phyloP scores from a whole-genome alignment of 2,888 invertebrate genomes.

The Tetropium fuscum region DNA sequence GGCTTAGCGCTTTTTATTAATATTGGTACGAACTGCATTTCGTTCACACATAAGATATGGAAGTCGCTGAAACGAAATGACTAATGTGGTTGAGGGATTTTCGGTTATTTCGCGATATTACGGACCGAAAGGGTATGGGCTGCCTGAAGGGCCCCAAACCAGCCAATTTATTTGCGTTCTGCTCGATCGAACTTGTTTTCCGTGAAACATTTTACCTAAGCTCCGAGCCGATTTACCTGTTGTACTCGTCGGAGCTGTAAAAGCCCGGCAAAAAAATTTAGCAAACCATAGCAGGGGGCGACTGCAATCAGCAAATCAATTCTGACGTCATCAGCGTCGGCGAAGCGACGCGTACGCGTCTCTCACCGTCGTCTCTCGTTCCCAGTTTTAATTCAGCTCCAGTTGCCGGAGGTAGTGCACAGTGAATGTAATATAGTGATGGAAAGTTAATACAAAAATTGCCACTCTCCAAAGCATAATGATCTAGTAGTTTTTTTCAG shows the following conservation, averaged over 20 bases:
- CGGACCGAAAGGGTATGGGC: background rate
- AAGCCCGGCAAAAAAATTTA: constrained; percentile 28
- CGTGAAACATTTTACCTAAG: constrained; percentile 13
- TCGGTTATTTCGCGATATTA: background rate
- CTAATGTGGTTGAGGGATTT: background rate
- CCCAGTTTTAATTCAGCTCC: constrained; percentile 41
- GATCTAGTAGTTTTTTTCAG: constrained; percentile 9
- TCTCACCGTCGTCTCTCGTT: constrained; percentile 37
- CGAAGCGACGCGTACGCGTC: constrained; percentile 61
- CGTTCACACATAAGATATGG: background rate
- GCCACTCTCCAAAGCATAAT: background rate
- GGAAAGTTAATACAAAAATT: constrained; percentile 15
- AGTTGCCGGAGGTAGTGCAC: constrained; percentile 29
- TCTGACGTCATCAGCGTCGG: constrained; percentile 60
- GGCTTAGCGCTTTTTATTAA: too few relatives aligned
- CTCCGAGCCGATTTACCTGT: constrained; percentile 26
- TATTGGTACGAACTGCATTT: too few relatives aligned
- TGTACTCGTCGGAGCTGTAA: constrained; percentile 22
- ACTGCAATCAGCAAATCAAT: constrained; percentile 36
- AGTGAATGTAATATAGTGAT: constrained; percentile 19
- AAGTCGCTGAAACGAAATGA: too few relatives aligned
- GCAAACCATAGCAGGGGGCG: constrained; percentile 31
- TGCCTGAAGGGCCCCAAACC: background rate
- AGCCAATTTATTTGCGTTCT: constrained; percentile 8
- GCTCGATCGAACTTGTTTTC: constrained; percentile 14